A percentile compares a stretch with the other conserved stretches of the same genome.
Conservation (phyloP, 1,140 invertebrate genomes). For the Bombus soroeensis region DNA sequence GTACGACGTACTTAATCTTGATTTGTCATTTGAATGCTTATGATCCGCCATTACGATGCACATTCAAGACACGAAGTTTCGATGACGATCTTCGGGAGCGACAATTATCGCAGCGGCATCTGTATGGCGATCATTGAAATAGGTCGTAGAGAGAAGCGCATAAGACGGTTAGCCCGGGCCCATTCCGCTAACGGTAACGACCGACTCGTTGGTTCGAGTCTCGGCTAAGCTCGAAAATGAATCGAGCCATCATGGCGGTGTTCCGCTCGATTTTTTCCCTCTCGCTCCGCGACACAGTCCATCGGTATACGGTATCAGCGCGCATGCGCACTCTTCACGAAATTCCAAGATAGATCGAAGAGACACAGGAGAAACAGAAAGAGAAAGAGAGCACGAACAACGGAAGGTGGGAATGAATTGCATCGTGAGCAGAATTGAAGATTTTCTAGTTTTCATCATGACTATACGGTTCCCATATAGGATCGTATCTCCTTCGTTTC, state of each 20-base stretch:
- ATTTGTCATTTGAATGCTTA: not conserved
- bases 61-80: not conserved
- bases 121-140: constrained; percentile 82
- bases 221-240: constrained; percentile 76
- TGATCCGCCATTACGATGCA: not conserved
- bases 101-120: constrained; percentile 83
- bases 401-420: constrained; percentile 26
- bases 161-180: constrained; percentile 66
- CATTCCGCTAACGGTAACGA: constrained; percentile 83
- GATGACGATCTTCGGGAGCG: constrained; percentile 49
- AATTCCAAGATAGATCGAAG: constrained; percentile 57
- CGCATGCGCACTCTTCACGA: constrained; percentile 55
- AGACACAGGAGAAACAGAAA: constrained; percentile 1
- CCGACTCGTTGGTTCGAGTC: constrained; percentile 79
- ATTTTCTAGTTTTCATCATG: constrained; percentile 12
- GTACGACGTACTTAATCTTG: not conserved
- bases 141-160: constrained; percentile 77
- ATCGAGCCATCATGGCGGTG: constrained; percentile 53
- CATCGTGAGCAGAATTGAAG: constrained; percentile 45
- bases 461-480: not conserved
- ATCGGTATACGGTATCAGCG: not conserved
- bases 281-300: not conserved
- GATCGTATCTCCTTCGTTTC: not conserved
- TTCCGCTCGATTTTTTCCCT: constrained; percentile 48
- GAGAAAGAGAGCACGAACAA: constrained; percentile 8